Evolutionary conservation across 2,113 vertebrate genomes (phyloP).

Genomic region (Crotophaga sulcirostris): DNA sequence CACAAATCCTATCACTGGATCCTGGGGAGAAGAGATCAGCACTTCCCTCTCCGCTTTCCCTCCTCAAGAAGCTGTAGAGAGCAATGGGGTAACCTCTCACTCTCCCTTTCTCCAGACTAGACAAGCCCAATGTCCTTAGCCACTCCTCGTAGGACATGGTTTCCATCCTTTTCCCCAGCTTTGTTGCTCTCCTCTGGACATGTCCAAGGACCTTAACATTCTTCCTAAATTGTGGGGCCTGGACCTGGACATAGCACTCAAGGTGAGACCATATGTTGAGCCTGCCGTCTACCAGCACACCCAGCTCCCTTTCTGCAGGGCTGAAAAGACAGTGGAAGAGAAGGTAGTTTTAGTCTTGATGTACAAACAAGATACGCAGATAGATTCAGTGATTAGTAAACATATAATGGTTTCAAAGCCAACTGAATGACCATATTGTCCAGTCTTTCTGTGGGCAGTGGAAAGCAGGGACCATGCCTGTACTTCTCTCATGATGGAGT

Average conservation of each 20-base stretch:
- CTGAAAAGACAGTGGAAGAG: neutral
- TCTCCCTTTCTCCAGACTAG: neutral
- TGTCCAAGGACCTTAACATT: too few relatives aligned
- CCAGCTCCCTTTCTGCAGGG: neutral
- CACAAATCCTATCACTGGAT: neutral
- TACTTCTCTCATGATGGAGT: neutral
- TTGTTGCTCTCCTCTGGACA: too few relatives aligned
- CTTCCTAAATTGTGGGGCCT: too few relatives aligned
- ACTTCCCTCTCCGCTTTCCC: neutral
- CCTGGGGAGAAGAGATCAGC: neutral
- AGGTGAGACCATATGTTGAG: neutral
- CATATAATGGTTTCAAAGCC: neutral
- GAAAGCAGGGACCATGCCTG: too few relatives aligned
- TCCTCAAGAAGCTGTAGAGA: neutral
- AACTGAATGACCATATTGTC: neutral
- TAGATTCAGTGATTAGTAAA: neutral
- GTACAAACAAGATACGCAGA: neutral
- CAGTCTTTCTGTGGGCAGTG: neutral
- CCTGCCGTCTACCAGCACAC: neutral
- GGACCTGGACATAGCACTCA: too few relatives aligned
- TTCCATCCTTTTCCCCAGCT: neutral
- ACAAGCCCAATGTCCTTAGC: neutral
- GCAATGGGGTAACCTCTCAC: too few relatives aligned
- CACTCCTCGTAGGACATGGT: neutral
- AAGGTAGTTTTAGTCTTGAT: neutral